Base-by-base conservation (phyloP, 64 coral and sea anemone genomes). In the Montipora sp. region DNA sequence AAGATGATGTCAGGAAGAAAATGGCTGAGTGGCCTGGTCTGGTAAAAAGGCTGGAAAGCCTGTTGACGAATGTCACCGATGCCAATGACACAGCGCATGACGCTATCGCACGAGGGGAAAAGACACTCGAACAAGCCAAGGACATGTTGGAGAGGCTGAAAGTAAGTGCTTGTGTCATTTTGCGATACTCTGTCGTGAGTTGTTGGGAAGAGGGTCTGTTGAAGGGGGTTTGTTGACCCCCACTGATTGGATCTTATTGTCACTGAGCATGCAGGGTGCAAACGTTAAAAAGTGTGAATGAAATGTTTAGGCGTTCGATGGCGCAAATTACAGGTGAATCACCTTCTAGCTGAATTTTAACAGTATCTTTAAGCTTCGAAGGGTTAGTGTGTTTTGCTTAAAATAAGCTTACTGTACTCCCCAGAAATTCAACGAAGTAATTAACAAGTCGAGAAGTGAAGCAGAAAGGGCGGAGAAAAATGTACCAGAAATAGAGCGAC, bases 401-500 rank as follows among this genome's bases (percentile, higher is more conserved):
- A 80, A 5, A 23, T 91, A n/a, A 5, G 2, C 53, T 57, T 57
- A 49, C 77, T 8, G 91, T 80, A 63, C 24, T 80, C 66, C 89
- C 19, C 48, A 99, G 98, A 91, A 94, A 78, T 99, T 99, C 80
- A 99, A 99, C 69, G 77, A 93, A 16, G 78, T 86, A 3, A 95
- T 99, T 48, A 92, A 91, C 49, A 95, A 76, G 77, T 96, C 94
- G 4, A 94, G 87, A 79, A 81, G 88, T 45, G 89, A 96, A 65
- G 90, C 94, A 19, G 94, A 99, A 5, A 87, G 84, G 23, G 98
- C 98, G 44, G 94, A 96, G 53, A 36, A 81, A 10, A 87, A 96
- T 15, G 90, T 96, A 45, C 88, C 94, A 16, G 92, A 99, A 80
- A 96, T 99, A 18, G 94, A 93, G 59, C 89, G 94, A 67, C 89